These are phyloP conservation scores for Turritopsis dohrnii DNA, from an alignment of 30 jellyfish, hydroid and myxozoan species.

Conservation along the genomic window DNA sequence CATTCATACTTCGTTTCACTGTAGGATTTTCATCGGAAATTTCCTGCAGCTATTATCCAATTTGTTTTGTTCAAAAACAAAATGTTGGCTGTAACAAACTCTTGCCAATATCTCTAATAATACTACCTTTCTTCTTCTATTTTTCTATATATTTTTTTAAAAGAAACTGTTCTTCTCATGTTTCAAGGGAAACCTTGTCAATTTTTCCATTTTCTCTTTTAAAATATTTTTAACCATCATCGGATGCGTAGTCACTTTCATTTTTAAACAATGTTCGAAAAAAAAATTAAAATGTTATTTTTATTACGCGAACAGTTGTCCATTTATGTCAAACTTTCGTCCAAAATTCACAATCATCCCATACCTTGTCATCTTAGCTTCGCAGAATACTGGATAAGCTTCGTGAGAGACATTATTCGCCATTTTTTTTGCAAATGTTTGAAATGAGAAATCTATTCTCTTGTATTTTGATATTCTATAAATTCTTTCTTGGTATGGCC, in stretches of 20 bases:
- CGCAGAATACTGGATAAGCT: background rate
- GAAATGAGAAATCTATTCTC: background rate
- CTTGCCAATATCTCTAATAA: background rate
- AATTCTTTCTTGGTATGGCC: too few relatives aligned
- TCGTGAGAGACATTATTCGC: background rate
- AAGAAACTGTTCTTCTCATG: background rate
- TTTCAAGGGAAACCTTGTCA: too few relatives aligned
- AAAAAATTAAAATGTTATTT: too few relatives aligned
- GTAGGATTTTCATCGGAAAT: background rate
- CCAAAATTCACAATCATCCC: background rate
- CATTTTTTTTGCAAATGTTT: background rate
- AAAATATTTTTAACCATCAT: background rate
- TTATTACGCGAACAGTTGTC: too few relatives aligned
- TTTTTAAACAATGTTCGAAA: too few relatives aligned
- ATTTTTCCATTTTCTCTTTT: background rate
- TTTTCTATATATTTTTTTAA: too few relatives aligned
- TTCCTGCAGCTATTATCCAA: background rate
- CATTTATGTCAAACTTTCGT: background rate
- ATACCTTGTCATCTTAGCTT: background rate
- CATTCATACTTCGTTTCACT: background rate
- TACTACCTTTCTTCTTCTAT: background rate
- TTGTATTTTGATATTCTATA: background rate
- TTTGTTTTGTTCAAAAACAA: background rate
- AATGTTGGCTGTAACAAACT: background rate
- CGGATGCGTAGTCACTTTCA: too few relatives aligned